phyloP scores from a whole-genome alignment of 1,140 invertebrate species.

The Belonocnema kinseyi region DNA sequence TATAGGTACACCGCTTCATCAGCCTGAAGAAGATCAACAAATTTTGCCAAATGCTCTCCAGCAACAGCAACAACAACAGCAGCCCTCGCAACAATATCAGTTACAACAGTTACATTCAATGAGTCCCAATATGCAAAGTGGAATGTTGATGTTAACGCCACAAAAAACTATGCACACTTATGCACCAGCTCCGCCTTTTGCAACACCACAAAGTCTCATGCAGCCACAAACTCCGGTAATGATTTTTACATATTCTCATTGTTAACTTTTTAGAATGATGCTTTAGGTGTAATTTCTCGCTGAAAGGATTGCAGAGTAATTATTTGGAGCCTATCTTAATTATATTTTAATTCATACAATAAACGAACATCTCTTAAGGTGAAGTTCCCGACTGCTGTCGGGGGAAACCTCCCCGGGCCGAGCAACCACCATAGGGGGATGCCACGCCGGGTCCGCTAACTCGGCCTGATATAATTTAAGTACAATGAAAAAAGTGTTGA shows the following conservation, averaged over 20 bases:
- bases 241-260: conserved; percentile 37
- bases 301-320: too few relatives aligned
- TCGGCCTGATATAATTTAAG: too few relatives aligned
- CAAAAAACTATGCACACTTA: conserved; percentile 84
- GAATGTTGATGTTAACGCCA: conserved; percentile 78
- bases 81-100: conserved; percentile 64
- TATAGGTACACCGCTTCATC: conserved; percentile 92
- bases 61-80: conserved; percentile 80
- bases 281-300: too few relatives aligned
- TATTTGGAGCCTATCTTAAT: too few relatives aligned
- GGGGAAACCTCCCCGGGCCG: too few relatives aligned
- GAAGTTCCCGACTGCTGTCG: too few relatives aligned
- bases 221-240: conserved; percentile 91
- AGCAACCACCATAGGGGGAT: too few relatives aligned
- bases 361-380: too few relatives aligned
- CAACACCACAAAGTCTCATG: conserved; percentile 86
- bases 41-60: conserved; percentile 88
- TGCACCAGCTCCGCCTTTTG: conserved; percentile 79
- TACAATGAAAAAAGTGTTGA: too few relatives aligned
- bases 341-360: too few relatives aligned
- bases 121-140: conserved; percentile 73
- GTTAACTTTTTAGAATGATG: too few relatives aligned
- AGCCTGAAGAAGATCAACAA: conserved; percentile 93
- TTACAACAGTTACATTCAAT: conserved; percentile 79
- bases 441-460: too few relatives aligned